phyloP scores from a whole-genome alignment of 2,888 invertebrate species.

The Encarsia formosa region DNA sequence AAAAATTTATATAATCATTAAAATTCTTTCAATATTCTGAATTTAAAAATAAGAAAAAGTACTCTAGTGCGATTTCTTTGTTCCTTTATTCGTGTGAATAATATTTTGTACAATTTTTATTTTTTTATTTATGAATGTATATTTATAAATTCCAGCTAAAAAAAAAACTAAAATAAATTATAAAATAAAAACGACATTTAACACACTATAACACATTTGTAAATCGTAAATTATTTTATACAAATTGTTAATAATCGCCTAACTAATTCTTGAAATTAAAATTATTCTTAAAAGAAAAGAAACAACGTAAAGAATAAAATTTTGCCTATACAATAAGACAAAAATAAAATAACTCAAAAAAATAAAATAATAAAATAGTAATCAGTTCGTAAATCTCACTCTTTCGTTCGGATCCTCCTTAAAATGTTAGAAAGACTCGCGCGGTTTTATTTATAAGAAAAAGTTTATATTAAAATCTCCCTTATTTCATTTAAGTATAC shows the following conservation, averaged over 20 bases:
- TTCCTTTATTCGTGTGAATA: conserved; percentile 24
- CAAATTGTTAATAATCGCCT: conserved; percentile 18
- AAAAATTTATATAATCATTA: too few relatives aligned
- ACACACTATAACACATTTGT: conserved; percentile 24
- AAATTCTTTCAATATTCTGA: too few relatives aligned
- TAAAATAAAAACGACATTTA: conserved; percentile 20
- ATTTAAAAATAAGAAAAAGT: too few relatives aligned
- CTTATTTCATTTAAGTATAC: conserved; percentile 11
- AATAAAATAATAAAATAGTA: conserved; percentile 10
- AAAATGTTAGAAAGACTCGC: conserved; percentile 11
- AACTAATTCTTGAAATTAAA: conserved; percentile 22
- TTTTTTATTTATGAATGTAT: conserved; percentile 18
- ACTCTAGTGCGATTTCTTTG: conserved; percentile 15
- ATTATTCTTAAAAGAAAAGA: conserved; percentile 4
- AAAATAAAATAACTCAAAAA: conserved; percentile 16
- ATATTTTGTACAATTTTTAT: conserved; percentile 26
- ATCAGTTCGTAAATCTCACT: conserved; percentile 26
- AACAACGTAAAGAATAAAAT: conserved; percentile 18
- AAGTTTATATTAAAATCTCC: conserved; percentile 16
- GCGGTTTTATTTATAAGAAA: conserved; percentile 11
- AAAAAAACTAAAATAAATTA: conserved; percentile 25
- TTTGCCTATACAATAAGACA: conserved; percentile 14
- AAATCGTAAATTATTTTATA: conserved; percentile 21
- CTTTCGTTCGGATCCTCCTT: conserved; percentile 16
- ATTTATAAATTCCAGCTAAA: conserved; percentile 22